phyloP scores from a whole-genome alignment of 1,140 invertebrate genomes.

The Cataglyphis hispanica region DNA sequence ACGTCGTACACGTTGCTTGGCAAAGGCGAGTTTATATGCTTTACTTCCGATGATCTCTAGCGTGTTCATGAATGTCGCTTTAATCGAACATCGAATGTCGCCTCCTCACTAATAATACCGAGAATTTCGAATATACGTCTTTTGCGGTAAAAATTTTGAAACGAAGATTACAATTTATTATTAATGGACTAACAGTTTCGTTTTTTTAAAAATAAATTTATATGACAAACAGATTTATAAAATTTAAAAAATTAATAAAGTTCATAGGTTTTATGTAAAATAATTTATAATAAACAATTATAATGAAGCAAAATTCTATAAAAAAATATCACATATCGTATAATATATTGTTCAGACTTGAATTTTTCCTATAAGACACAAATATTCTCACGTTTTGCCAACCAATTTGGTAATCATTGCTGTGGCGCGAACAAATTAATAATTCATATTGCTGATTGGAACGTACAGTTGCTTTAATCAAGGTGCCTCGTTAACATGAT shows the following conservation, averaged over 20 bases:
- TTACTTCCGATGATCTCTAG: conserved; percentile 29
- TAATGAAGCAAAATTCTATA: background rate
- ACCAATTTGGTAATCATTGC: conserved; percentile 12
- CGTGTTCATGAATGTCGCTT: background rate
- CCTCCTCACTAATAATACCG: background rate
- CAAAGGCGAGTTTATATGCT: conserved; percentile 33
- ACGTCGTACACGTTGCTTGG: conserved; percentile 30
- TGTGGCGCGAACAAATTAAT: conserved; percentile 34
- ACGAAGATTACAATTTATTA: background rate
- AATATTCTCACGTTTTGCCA: background rate
- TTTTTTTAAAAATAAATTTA: background rate
- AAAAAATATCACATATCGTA: background rate
- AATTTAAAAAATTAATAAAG: background rate
- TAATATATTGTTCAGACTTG: background rate
- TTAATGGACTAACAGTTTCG: background rate
- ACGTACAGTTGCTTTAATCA: conserved; percentile 48
- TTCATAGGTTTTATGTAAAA: background rate
- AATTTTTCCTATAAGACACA: conserved; percentile 1
- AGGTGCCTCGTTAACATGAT: conserved; percentile 40
- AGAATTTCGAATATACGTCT: background rate
- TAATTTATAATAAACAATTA: background rate
- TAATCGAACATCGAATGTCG: background rate
- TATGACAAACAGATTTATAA: background rate
- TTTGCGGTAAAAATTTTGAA: background rate
- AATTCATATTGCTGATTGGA: conserved; percentile 62